A percentile compares a stretch with the other conserved stretches of the same genome.
Evolutionary conservation across 2,888 invertebrate genomes (phyloP).

Genomic region (Blastobasis lacticolella): DNA sequence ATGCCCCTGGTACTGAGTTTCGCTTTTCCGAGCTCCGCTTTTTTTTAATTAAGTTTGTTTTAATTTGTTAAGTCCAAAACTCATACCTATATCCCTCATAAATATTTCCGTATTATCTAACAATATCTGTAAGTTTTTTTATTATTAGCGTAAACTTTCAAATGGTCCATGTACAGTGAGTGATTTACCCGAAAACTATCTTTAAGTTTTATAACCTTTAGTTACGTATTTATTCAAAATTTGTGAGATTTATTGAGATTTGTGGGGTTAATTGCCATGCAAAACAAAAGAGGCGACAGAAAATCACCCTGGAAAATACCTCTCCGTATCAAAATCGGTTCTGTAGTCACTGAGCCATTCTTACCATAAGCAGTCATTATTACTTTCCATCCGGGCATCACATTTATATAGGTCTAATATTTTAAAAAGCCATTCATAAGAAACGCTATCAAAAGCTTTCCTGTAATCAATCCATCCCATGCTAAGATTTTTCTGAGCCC

Average conservation of each 20-base stretch:
- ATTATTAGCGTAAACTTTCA: conserved; percentile 13
- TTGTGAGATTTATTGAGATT: too few relatives aligned
- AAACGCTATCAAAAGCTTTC: conserved; percentile 7
- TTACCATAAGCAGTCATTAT: neutral
- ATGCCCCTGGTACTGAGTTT: conserved; percentile 2
- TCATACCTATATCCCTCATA: conserved; percentile 8
- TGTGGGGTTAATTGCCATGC: conserved; percentile 12
- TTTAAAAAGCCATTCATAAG: neutral
- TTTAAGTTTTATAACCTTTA: conserved; percentile 13
- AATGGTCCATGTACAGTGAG: conserved; percentile 15
- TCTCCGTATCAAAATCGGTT: conserved; percentile 5
- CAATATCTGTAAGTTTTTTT: conserved; percentile 4
- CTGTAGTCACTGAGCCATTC: conserved; percentile 2
- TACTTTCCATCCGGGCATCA: neutral
- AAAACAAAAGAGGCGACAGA: conserved; percentile 11
- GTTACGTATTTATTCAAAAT: conserved; percentile 11
- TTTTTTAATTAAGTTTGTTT: conserved; percentile 7
- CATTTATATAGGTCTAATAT: neutral
- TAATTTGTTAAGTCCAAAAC: conserved; percentile 10
- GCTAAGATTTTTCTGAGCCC: conserved; percentile 9
- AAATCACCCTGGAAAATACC: too few relatives aligned
- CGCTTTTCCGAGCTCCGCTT: conserved; percentile 3
- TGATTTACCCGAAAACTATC: conserved; percentile 10
- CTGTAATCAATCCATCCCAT: conserved; percentile 10
- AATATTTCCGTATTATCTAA: conserved; percentile 7